phyloP scores from a whole-genome alignment of 92 coral and sea anemone species.

The Montipora capitata region DNA sequence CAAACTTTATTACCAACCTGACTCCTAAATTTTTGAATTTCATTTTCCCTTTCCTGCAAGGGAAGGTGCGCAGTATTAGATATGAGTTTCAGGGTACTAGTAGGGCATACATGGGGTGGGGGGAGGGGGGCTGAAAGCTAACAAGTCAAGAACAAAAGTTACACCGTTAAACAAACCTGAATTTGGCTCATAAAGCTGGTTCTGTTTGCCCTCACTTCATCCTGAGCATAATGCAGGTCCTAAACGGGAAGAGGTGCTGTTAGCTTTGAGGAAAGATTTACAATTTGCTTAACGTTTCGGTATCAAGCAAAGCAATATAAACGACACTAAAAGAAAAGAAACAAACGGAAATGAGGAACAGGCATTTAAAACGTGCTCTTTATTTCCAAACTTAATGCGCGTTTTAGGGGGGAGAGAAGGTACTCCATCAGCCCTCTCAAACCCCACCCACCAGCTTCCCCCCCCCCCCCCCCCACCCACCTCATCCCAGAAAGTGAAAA shows the following conservation, averaged over 20 bases:
- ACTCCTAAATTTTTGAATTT: constrained; percentile 90
- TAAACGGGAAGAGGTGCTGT: constrained; percentile 16
- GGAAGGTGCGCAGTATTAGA: background rate
- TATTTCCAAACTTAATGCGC: no score
- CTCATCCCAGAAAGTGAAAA: no score
- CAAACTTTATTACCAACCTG: constrained; percentile 71
- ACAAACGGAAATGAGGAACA: no score
- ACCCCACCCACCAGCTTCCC: no score
- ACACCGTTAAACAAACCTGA: constrained; percentile 69
- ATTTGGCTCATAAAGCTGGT: constrained; percentile 87
- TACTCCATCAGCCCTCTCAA: no score
- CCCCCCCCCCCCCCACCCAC: no score
- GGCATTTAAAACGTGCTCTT: no score
- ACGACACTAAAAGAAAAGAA: background rate
- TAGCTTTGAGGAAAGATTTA: background rate
- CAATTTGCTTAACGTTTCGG: background rate
- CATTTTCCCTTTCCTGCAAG: constrained; percentile 90
- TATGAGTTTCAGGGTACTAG: no score
- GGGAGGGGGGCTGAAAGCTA: background rate
- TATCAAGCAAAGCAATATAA: no score
- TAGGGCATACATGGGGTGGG: no score
- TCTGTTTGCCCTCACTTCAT: constrained; percentile 86
- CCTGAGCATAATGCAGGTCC: constrained; percentile 89
- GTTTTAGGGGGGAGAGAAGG: no score
- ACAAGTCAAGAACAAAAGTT: background rate